Conservation (phyloP, 1,140 invertebrate genomes). For the Pectinophora gossypiella region DNA sequence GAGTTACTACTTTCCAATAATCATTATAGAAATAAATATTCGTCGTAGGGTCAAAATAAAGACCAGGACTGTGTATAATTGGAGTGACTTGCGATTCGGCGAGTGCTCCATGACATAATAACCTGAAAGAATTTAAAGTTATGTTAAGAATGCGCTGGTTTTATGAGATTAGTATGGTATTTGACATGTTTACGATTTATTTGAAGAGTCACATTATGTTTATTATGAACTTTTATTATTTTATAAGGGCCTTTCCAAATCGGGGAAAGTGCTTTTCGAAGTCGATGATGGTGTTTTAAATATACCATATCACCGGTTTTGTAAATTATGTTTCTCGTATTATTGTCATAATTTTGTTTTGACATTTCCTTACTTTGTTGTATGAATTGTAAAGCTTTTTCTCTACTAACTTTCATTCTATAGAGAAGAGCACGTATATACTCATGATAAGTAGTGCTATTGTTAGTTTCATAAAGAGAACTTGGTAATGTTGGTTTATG, state of each 20-base stretch:
- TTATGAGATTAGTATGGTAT: slow-evolving; percentile 20
- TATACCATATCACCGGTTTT: slow-evolving; percentile 8
- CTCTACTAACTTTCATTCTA: neutral
- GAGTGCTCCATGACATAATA: neutral
- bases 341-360: slow-evolving; percentile 7
- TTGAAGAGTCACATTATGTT: slow-evolving; percentile 1
- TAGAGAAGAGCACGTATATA: slow-evolving; percentile 9
- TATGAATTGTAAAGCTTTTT: slow-evolving; percentile 4
- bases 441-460: slow-evolving; percentile 8
- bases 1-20: slow-evolving; percentile 21
- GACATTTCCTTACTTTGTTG: slow-evolving; percentile 4
- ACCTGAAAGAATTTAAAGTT: neutral
- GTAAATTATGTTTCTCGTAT: neutral
- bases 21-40: slow-evolving; percentile 19
- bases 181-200: slow-evolving; percentile 11
- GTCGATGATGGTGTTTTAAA: slow-evolving; percentile 3
- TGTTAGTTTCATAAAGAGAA: slow-evolving; percentile 5
- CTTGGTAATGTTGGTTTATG: slow-evolving; percentile 25
- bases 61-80: slow-evolving; percentile 21
- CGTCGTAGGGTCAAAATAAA: slow-evolving; percentile 20
- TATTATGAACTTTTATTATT: slow-evolving; percentile 5
- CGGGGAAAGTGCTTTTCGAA: slow-evolving; percentile 6
- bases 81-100: neutral
- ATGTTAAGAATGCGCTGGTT: slow-evolving; percentile 8
- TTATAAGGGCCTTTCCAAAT: slow-evolving; percentile 13